Evolutionary conservation across 2,113 vertebrate genomes (phyloP).

Genomic region (Myotis lucifugus): DNA sequence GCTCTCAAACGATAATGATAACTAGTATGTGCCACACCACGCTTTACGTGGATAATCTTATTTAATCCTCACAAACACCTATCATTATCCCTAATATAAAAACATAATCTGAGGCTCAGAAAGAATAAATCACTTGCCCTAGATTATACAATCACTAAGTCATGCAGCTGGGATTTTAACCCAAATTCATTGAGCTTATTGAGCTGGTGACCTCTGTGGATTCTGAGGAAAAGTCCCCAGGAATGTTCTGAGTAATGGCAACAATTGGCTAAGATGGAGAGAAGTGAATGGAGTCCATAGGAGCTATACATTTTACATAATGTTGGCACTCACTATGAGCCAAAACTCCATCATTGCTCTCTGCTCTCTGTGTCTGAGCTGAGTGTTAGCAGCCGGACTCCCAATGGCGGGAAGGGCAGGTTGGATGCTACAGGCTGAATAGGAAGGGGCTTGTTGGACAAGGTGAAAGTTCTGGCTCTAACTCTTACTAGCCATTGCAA

Average conservation of each 20-base stretch:
- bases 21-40: neutral
- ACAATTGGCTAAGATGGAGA: neutral
- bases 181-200: neutral
- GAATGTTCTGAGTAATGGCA: neutral
- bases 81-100: neutral
- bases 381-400: neutral
- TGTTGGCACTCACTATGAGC: neutral
- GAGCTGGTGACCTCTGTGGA: neutral
- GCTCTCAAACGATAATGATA: neutral
- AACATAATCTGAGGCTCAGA: neutral
- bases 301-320: neutral
- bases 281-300: neutral
- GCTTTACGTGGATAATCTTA: neutral
- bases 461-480: neutral
- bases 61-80: neutral
- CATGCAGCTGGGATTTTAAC: neutral
- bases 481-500: neutral
- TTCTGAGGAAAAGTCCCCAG: neutral
- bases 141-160: neutral
- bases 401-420: accelerated
- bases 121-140: neutral
- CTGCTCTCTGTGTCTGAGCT: neutral
- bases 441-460: neutral
- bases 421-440: neutral
- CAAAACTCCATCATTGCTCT: neutral